These are phyloP conservation scores for Limnothrissa miodon DNA, from an alignment of 2,113 vertebrate species.

Conservation along the genomic window DNA sequence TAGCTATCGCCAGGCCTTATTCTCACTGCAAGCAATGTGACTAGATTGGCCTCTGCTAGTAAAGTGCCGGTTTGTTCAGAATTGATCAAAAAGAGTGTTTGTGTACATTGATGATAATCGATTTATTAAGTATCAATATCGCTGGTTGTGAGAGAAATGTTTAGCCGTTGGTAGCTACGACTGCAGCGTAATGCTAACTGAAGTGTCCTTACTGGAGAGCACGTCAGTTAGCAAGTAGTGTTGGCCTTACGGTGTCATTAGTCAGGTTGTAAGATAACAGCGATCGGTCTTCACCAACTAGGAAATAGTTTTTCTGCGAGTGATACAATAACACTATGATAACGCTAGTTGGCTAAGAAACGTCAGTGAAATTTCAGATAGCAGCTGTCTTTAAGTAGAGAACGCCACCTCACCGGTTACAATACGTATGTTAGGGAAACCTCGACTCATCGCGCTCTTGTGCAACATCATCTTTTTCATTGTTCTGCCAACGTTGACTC, in stretches of 20 bases:
- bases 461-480: constrained; percentile 47
- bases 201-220: background rate
- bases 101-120: background rate
- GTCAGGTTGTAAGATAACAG: background rate
- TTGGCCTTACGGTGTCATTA: background rate
- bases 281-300: background rate
- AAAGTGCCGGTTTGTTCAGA: background rate
- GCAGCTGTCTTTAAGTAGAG: background rate
- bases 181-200: background rate
- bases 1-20: constrained; percentile 36
- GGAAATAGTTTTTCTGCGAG: background rate
- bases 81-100: background rate
- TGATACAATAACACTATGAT: background rate
- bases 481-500: constrained; percentile 24
- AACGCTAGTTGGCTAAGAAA: background rate
- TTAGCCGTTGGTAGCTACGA: background rate
- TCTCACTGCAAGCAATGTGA: background rate
- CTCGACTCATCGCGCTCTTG: background rate
- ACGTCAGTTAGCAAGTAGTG: constrained; percentile 4
- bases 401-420: background rate
- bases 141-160: background rate
- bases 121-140: background rate
- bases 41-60: background rate
- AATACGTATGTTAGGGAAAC: background rate
- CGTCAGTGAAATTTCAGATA: background rate